A percentile compares a stretch with the other conserved stretches of the same genome.
These are phyloP conservation scores for Bombus pyrosoma DNA, from an alignment of 1,140 invertebrate species.

Conservation along the genomic window DNA sequence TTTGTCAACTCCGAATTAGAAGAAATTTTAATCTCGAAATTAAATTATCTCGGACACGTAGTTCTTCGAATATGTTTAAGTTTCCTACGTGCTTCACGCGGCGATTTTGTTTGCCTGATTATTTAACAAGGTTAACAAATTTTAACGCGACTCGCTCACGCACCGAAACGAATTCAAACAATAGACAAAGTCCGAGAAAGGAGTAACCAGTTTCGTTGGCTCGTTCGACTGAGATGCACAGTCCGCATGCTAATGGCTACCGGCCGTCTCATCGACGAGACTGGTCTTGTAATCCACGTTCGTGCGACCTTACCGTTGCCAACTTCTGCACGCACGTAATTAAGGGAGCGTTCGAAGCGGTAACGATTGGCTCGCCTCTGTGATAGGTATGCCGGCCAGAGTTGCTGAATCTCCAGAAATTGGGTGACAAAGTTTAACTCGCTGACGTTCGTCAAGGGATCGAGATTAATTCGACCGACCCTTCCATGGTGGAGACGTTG, in stretches of 20 bases:
- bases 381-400: background rate
- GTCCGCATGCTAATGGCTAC: constrained; percentile 22
- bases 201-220: constrained; percentile 1
- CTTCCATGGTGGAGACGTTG: background rate
- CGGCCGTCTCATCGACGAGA: background rate
- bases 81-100: too few species aligned
- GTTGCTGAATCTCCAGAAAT: constrained; percentile 33
- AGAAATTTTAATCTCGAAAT: too few species aligned
- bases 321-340: constrained; percentile 56
- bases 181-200: background rate
- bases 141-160: too few species aligned
- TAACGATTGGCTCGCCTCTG: constrained; percentile 44
- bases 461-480: constrained; percentile 22
- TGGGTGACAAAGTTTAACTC: constrained; percentile 49
- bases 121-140: too few species aligned
- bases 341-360: constrained; percentile 41
- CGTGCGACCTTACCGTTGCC: constrained; percentile 9
- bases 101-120: too few species aligned
- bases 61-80: too few species aligned
- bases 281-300: background rate
- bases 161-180: background rate
- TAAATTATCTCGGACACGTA: too few species aligned
- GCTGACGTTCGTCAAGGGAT: constrained; percentile 34
- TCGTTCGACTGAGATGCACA: background rate
- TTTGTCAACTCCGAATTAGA: too few species aligned